Evolutionary conservation across 2,113 vertebrate genomes (phyloP).

Genomic region (Halcyon senegalensis): DNA sequence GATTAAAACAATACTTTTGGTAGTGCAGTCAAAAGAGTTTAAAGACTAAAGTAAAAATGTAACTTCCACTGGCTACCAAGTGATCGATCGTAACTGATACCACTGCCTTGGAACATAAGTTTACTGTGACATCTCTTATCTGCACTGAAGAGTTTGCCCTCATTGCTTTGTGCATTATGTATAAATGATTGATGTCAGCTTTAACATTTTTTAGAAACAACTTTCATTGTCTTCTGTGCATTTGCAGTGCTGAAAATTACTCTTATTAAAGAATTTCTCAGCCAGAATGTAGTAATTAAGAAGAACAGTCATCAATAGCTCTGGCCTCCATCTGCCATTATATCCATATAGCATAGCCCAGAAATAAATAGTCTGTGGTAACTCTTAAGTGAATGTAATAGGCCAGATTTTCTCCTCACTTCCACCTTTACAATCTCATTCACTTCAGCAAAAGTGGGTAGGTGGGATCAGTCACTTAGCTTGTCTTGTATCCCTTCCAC

Average conservation of each 20-base stretch:
- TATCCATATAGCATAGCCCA: conserved; percentile 10
- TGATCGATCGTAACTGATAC: conserved; percentile 85
- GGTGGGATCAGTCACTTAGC: background rate
- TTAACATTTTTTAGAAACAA: conserved; percentile 75
- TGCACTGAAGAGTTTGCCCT: conserved; percentile 79
- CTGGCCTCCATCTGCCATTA: background rate
- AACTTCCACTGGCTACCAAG: conserved; percentile 78
- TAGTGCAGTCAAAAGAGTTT: conserved; percentile 78
- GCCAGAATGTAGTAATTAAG: conserved; percentile 57
- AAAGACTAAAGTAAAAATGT: conserved; percentile 81
- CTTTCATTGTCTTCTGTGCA: conserved; percentile 66
- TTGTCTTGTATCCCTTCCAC: background rate
- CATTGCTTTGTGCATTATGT: conserved; percentile 77
- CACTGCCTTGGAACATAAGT: conserved; percentile 81
- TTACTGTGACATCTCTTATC: conserved; percentile 83
- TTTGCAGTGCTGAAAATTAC: conserved; percentile 67
- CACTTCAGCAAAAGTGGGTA: background rate
- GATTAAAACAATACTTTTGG: conserved; percentile 83
- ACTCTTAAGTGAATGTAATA: conserved; percentile 1
- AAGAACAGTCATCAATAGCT: conserved; percentile 53
- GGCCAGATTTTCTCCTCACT: background rate
- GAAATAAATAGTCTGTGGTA: conserved; percentile 13
- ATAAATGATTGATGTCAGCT: conserved; percentile 77
- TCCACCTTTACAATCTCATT: background rate
- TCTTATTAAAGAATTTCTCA: conserved; percentile 57